Evolutionary conservation across 2,888 invertebrate species (phyloP), one percentile per base, ranked within the genome.

Genomic region (Sphaerophoria taeniata): DNA sequence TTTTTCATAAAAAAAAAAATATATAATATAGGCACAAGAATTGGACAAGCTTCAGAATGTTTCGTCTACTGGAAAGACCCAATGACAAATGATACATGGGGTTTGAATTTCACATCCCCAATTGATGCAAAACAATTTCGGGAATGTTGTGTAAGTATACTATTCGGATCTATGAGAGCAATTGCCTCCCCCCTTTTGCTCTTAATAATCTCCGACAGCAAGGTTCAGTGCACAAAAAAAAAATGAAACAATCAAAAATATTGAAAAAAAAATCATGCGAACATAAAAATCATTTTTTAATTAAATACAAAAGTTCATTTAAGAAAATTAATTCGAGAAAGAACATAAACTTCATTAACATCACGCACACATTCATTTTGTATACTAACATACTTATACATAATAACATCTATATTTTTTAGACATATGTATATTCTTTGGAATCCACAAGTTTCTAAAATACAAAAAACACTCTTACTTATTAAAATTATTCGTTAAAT

Each of bases 21-120:
- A 39, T 39, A 67, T 16, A 5, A 14, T 36, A 34, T 92, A 98
- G 98, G 98, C 78, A 99, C 98, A 72, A 95, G 98, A 89, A 97
- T 99, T 91, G 98, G 98, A 31, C 98, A 98, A 93, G 98, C 98
- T 53, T 98, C 98, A 49, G 99, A 99, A 94, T 98, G 99, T 93
- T 99, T 99, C 93, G 97, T 99, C 78, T 99, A 99, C 93, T 99
- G 99, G 99, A 98, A 98, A 92, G 99, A 99, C 93, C 96, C 98
- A 63, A 97, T 97, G 96, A 97, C 97, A 89, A 97, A 97, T 92
- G 98, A 98, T 92, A 99, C 99, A 55, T 99, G 99, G 99, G 99
- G 99, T 83, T 94, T 99, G 88, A 99, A 99, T 93, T 99, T 99
- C 92, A 98, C 98, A 72, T 98, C 98, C 76, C 97, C 98, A 86